Conservation (phyloP, 64 coral and sea anemone species). For the Dendrophyllia cribrosa region DNA sequence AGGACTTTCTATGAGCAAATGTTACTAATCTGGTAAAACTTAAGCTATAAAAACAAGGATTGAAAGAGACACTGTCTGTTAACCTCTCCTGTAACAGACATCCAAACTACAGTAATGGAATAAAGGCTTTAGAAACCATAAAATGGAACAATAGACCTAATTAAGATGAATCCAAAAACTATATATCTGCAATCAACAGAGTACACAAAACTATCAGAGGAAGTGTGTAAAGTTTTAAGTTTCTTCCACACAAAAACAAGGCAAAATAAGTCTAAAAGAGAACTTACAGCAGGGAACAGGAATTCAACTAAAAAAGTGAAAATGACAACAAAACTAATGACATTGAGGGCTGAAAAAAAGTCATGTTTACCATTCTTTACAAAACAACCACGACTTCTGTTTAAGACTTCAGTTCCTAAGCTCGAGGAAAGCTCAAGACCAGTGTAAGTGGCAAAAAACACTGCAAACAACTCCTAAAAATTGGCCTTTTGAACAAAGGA, state of each 20-base stretch:
- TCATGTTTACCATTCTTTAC: slow-evolving; percentile 19
- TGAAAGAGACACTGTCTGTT: background rate
- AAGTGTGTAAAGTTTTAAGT: too few relatives aligned
- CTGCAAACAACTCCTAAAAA: background rate
- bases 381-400: background rate
- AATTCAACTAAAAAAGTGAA: background rate
- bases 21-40: slow-evolving; percentile 4
- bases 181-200: too few relatives aligned
- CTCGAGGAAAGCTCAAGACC: background rate
- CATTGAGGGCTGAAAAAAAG: background rate
- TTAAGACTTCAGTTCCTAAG: background rate
- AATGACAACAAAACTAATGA: background rate
- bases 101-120: too few relatives aligned
- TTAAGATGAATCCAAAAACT: too few relatives aligned
- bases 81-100: too few relatives aligned
- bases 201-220: too few relatives aligned
- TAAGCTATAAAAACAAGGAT: background rate
- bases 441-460: background rate
- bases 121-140: too few relatives aligned
- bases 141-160: too few relatives aligned
- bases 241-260: too few relatives aligned
- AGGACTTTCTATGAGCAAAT: background rate
- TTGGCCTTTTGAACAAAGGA: background rate
- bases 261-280: background rate
- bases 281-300: background rate